A percentile compares a stretch with the other conserved stretches of the same genome.
Conservation (phyloP, 2,113 vertebrate species). For the Microcebus jonahi region DNA sequence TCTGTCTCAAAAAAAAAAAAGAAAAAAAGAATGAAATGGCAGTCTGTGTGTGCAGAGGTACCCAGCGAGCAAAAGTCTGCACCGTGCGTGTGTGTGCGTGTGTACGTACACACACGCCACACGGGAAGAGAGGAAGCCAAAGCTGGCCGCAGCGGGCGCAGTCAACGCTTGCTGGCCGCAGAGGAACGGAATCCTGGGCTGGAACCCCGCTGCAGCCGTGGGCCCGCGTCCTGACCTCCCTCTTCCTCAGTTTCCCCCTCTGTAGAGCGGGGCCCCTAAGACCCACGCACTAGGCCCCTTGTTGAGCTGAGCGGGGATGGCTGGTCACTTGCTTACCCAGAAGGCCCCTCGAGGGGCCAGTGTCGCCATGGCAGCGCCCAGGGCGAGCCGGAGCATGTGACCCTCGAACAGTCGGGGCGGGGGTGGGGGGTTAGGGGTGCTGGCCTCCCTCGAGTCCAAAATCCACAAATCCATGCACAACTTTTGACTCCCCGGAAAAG, state of each 20-base stretch:
- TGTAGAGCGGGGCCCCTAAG: not conserved
- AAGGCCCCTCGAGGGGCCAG: not conserved
- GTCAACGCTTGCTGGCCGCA: not conserved
- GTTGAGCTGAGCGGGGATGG: not conserved
- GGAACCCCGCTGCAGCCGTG: not conserved
- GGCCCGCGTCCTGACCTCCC: not conserved
- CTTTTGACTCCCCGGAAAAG: too few relatives aligned
- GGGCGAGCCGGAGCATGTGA: too few relatives aligned
- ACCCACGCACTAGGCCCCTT: not conserved
- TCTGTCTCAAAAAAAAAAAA: not conserved
- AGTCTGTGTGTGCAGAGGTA: not conserved
- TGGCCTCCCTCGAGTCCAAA: too few relatives aligned
- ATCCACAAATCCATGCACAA: too few relatives aligned
- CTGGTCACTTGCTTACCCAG: not conserved
- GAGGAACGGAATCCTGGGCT: not conserved
- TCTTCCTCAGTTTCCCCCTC: too few relatives aligned
- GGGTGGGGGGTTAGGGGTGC: too few relatives aligned
- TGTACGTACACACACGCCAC: not conserved
- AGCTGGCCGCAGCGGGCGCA: too few relatives aligned
- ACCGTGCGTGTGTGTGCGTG: not conserved
- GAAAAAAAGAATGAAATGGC: not conserved
- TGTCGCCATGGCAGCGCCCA: too few relatives aligned
- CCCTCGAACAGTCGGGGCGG: too few relatives aligned
- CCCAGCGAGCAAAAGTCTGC: too few relatives aligned
- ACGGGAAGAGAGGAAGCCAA: not conserved